Evolutionary conservation across 2,888 invertebrate genomes (phyloP).

Genomic region (Cancer borealis): DNA sequence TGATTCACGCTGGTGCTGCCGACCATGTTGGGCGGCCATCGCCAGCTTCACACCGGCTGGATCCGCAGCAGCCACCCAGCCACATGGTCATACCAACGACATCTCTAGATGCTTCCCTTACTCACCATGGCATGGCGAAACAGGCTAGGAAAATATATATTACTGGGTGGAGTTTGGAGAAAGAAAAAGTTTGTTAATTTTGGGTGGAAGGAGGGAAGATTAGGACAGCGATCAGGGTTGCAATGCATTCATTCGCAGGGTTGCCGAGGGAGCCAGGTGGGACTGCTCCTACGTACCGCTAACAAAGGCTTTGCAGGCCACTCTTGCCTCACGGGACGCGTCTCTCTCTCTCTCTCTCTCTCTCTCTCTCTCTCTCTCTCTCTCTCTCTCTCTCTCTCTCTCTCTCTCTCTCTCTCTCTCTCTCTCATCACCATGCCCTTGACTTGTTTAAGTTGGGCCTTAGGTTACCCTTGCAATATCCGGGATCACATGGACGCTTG

Average conservation of each 20-base stretch:
- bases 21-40: conserved; percentile 31
- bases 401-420: neutral
- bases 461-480: neutral
- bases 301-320: conserved; percentile 35
- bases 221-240: no score
- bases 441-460: neutral
- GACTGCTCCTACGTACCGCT: neutral
- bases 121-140: neutral
- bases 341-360: neutral
- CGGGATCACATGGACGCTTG: neutral
- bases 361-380: neutral
- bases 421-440: neutral
- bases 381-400: neutral
- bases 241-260: neutral
- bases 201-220: neutral
- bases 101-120: neutral
- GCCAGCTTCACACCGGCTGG: conserved; percentile 42
- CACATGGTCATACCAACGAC: conserved; percentile 50
- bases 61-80: conserved; percentile 55
- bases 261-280: neutral
- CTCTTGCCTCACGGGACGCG: neutral
- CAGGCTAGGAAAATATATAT: neutral
- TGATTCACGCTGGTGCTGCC: neutral
- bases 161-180: neutral
- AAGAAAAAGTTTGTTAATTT: neutral